Evolutionary conservation across 2,113 vertebrate species (phyloP).

Genomic region (Todiramphus saurophagus): DNA sequence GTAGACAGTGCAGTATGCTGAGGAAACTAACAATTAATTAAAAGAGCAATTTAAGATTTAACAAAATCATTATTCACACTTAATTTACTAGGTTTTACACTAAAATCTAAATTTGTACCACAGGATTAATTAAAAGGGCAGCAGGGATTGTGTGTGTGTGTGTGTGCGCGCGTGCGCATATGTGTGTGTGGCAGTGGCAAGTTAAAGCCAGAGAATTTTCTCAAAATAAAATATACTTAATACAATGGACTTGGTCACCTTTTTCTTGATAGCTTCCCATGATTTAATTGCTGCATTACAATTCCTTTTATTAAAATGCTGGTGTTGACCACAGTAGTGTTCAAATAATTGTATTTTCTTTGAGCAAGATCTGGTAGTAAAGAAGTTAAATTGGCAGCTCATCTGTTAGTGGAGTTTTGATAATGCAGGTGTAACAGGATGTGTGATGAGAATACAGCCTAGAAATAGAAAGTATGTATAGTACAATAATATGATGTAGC

Average conservation of each 20-base stretch:
- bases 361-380: neutral
- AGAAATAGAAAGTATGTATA: neutral
- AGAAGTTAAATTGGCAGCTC: neutral
- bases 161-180: too few species aligned
- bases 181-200: neutral
- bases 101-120: neutral
- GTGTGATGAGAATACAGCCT: neutral
- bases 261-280: neutral
- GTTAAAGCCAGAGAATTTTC: neutral
- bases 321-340: neutral
- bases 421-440: neutral
- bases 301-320: neutral
- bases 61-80: neutral
- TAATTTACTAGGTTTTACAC: neutral
- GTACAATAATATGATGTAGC: neutral
- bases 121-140: neutral
- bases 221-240: neutral
- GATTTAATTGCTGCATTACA: neutral
- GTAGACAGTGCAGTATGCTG: neutral
- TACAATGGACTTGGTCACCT: neutral
- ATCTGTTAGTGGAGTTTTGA: neutral
- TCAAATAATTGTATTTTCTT: neutral
- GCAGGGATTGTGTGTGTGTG: neutral
- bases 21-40: conserved; percentile 18
- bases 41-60: neutral